phyloP scores from a whole-genome alignment of 2,797 vertebrate species.

The Sebastes itinus region DNA sequence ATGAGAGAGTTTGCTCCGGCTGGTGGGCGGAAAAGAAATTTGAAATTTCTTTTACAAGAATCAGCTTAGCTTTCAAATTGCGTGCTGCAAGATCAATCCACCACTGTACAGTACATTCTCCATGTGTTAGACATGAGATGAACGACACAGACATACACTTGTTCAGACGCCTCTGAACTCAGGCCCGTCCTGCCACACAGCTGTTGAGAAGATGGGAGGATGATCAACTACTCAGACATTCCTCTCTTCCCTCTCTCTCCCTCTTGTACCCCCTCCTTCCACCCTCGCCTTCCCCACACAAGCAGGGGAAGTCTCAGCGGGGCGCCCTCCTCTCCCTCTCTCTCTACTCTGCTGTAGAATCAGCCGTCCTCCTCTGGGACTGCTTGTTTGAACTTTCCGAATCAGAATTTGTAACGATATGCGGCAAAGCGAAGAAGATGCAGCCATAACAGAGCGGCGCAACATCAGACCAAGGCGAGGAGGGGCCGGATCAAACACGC shows the following conservation, averaged over 20 bases:
- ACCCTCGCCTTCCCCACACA: slow-evolving; percentile 43
- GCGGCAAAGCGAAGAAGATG: slow-evolving; percentile 56
- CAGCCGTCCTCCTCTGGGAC: slow-evolving; percentile 61
- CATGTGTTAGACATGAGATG: slow-evolving; percentile 35
- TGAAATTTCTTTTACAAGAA: not conserved
- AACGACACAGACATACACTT: slow-evolving; percentile 26
- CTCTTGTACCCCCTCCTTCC: not conserved
- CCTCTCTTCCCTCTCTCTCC: slow-evolving; percentile 25
- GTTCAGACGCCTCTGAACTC: slow-evolving; percentile 29
- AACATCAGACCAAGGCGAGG: slow-evolving; percentile 43
- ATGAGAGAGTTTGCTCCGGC: no score
- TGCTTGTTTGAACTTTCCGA: slow-evolving; percentile 72
- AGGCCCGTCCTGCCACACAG: slow-evolving; percentile 50
- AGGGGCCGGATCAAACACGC: slow-evolving; percentile 61
- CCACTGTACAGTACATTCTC: slow-evolving; percentile 9
- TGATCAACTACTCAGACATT: slow-evolving; percentile 61
- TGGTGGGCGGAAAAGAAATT: no score
- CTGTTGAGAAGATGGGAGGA: slow-evolving; percentile 69
- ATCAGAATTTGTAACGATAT: slow-evolving; percentile 72
- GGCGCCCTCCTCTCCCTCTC: slow-evolving; percentile 19
- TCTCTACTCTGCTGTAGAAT: slow-evolving; percentile 64
- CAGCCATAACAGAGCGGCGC: slow-evolving; percentile 34
- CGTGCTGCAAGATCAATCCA: slow-evolving; percentile 2
- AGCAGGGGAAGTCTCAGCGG: slow-evolving; percentile 47
- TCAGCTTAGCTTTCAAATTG: not conserved